Evolutionary conservation across 2,797 vertebrate genomes (phyloP).

Genomic region (Clarias laeviceps): DNA sequence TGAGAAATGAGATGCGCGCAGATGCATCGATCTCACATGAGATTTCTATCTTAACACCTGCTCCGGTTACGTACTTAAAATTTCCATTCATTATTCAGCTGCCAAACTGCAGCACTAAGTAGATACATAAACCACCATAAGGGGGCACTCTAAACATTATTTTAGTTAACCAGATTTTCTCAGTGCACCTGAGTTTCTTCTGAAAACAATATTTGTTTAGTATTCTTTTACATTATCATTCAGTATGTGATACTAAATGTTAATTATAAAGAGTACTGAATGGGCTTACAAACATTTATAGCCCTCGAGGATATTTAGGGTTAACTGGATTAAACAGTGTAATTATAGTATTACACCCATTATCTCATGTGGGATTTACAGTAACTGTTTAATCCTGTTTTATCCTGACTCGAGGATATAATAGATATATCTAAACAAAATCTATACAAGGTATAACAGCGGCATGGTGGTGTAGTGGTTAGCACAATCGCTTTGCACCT

Average conservation of each 20-base stretch:
- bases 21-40: neutral
- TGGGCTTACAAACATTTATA: neutral
- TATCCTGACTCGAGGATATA: neutral
- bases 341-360: neutral
- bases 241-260: too few relatives aligned
- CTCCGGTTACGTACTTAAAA: neutral
- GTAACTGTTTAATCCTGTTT: neutral
- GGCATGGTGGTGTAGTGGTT: too few relatives aligned
- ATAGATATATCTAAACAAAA: neutral
- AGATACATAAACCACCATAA: neutral
- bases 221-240: too few relatives aligned
- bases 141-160: slow-evolving; percentile 1
- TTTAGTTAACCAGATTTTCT: neutral
- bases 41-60: neutral
- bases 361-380: neutral
- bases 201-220: too few relatives aligned
- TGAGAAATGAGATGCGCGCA: neutral
- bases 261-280: too few relatives aligned
- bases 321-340: neutral
- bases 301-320: neutral
- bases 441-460: too few relatives aligned
- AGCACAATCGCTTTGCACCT: too few relatives aligned
- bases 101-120: neutral
- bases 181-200: neutral
- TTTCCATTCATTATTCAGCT: slow-evolving; percentile 10